A percentile compares a stretch with the other conserved stretches of the same genome.
These are phyloP conservation scores for Antheraea mylitta DNA, from an alignment of 1,140 invertebrate genomes.

Conservation along the genomic window DNA sequence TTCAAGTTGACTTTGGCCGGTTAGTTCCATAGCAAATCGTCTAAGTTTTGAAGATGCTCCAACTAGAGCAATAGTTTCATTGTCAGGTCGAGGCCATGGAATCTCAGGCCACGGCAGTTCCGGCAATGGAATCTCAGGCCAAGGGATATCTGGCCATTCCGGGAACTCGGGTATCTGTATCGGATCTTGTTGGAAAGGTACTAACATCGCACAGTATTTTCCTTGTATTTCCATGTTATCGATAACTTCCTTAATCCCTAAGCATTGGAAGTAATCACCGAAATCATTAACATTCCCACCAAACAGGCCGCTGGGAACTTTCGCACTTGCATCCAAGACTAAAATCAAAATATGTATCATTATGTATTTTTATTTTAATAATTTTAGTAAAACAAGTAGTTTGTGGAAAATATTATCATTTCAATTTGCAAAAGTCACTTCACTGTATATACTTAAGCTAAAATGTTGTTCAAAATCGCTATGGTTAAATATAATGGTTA, in stretches of 20 bases:
- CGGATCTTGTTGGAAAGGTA: slow-evolving; percentile 25
- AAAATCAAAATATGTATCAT: slow-evolving; percentile 12
- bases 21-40: neutral
- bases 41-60: neutral
- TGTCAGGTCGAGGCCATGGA: slow-evolving; percentile 1
- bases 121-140: neutral
- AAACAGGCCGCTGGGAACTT: slow-evolving; percentile 33
- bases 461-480: too few relatives aligned
- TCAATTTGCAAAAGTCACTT: too few relatives aligned
- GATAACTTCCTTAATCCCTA: slow-evolving; percentile 26
- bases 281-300: slow-evolving; percentile 33
- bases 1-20: slow-evolving; percentile 5
- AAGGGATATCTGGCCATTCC: neutral
- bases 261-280: slow-evolving; percentile 44
- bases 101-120: neutral
- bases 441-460: too few relatives aligned
- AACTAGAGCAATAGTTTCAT: neutral
- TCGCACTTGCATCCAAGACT: slow-evolving; percentile 41
- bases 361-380: too few relatives aligned
- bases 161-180: slow-evolving; percentile 2
- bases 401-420: too few relatives aligned
- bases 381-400: neutral
- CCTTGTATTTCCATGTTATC: slow-evolving; percentile 29
- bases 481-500: too few relatives aligned
- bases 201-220: slow-evolving; percentile 36